phyloP scores from a whole-genome alignment of 1,140 invertebrate genomes.

The Ooceraea biroi region DNA sequence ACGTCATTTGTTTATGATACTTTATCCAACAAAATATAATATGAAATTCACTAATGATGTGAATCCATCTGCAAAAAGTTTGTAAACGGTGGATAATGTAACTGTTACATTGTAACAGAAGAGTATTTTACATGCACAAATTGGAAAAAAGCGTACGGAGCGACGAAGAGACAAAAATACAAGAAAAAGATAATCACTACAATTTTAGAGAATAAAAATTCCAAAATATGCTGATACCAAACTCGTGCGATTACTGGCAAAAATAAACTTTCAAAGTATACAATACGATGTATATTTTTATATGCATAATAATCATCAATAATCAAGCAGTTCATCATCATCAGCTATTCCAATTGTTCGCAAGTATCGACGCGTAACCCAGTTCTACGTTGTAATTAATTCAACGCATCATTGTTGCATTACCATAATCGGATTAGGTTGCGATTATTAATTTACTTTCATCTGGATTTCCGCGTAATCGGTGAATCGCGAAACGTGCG shows the following conservation, averaged over 20 bases:
- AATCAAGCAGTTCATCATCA: neutral
- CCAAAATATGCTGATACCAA: neutral
- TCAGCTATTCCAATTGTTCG: neutral
- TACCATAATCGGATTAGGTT: constrained; percentile 4
- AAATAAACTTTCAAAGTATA: neutral
- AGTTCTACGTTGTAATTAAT: neutral
- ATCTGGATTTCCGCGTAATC: constrained; percentile 29
- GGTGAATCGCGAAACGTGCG: constrained; percentile 43
- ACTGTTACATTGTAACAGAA: too few relatives aligned
- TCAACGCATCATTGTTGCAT: neutral
- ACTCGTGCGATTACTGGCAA: constrained; percentile 14
- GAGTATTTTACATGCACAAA: neutral
- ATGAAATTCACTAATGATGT: neutral
- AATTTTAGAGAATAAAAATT: neutral
- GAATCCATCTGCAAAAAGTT: constrained; percentile 18
- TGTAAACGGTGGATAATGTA: constrained; percentile 17
- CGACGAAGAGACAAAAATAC: neutral
- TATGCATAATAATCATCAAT: constrained; percentile 1
- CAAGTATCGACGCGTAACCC: neutral
- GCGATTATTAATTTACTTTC: constrained; percentile 61
- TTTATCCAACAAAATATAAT: neutral
- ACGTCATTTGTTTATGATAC: neutral
- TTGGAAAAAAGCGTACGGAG: neutral
- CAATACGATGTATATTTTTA: neutral
- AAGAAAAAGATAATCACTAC: neutral